Conservation (phyloP, 1,140 invertebrate species). For the Melitaea cinxia region DNA sequence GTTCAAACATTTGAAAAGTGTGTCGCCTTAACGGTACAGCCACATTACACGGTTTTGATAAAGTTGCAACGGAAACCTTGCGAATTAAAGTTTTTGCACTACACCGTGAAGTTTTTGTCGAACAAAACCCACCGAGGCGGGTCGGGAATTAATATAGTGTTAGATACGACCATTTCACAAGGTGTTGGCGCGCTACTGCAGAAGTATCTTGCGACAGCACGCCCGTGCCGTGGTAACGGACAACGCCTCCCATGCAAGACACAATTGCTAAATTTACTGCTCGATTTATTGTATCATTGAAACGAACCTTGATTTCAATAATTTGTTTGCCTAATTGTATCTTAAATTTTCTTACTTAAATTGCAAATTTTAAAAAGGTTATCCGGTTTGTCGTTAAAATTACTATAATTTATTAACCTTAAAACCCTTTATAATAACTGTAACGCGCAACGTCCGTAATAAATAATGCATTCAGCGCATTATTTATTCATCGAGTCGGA, state of each 20-base stretch:
- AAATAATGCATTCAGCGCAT: not conserved
- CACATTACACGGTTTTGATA: constrained; percentile 31
- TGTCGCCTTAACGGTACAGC: constrained; percentile 57
- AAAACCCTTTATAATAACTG: not conserved
- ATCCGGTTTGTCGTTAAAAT: not conserved
- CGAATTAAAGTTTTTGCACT: constrained; percentile 39
- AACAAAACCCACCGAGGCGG: constrained; percentile 73
- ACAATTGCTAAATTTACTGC: constrained; percentile 66
- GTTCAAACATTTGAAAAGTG: constrained; percentile 40
- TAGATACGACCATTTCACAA: constrained; percentile 80
- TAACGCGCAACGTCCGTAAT: not conserved
- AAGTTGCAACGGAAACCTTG: constrained; percentile 16
- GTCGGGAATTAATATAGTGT: constrained; percentile 77
- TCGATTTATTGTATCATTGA: constrained; percentile 52
- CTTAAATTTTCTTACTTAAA: constrained; percentile 3
- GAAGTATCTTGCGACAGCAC: constrained; percentile 66
- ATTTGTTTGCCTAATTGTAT: constrained; percentile 18
- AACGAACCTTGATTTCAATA: constrained; percentile 46
- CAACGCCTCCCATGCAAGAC: constrained; percentile 56
- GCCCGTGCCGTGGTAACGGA: constrained; percentile 36
- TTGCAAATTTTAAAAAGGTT: not conserved
- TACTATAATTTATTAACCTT: not conserved
- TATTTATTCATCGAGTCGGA: not conserved
- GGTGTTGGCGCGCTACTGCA: constrained; percentile 65
- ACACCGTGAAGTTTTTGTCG: constrained; percentile 56